A percentile compares a stretch with the other conserved stretches of the same genome.
phyloP scores from a whole-genome alignment of 1,140 invertebrate genomes.

The Micrasema minimum region DNA sequence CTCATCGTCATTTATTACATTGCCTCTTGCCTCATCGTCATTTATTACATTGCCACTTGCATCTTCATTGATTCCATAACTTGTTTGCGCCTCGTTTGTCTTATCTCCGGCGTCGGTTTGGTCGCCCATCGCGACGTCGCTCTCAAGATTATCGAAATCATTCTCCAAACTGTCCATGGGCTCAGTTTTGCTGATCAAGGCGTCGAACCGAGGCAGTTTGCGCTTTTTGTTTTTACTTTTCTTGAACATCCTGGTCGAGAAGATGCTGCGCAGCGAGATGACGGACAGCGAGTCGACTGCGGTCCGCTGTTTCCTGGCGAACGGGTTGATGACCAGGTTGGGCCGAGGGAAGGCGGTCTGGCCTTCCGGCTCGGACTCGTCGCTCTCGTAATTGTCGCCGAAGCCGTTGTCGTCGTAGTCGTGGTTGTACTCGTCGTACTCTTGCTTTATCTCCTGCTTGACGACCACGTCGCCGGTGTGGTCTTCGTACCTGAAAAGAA shows the following conservation, averaged over 20 bases:
- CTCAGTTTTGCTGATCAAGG: constrained; percentile 16
- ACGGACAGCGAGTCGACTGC: constrained; percentile 44
- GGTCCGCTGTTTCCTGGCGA: constrained; percentile 43
- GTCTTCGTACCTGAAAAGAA: constrained; percentile 12
- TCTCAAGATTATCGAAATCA: constrained; percentile 1
- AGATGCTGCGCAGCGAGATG: constrained; percentile 47
- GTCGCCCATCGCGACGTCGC: constrained; percentile 5
- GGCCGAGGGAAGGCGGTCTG: constrained; percentile 10
- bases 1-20: constrained; percentile 3
- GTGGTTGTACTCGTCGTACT: constrained; percentile 37
- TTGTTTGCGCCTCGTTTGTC: background rate
- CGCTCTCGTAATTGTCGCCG: constrained; percentile 39
- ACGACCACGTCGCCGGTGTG: constrained; percentile 22
- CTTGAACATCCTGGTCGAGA: constrained; percentile 46
- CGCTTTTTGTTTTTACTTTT: constrained; percentile 38
- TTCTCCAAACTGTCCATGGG: constrained; percentile 10
- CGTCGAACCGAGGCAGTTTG: constrained; percentile 2
- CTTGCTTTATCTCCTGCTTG: constrained; percentile 51
- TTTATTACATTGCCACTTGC: background rate
- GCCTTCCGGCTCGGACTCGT: constrained; percentile 24
- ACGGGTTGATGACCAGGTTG: constrained; percentile 48
- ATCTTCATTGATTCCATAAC: background rate
- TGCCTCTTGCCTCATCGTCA: background rate
- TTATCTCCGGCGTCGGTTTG: background rate
- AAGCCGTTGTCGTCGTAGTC: constrained; percentile 37